A percentile compares a stretch with the other conserved stretches of the same genome.
These are phyloP conservation scores for Drosophila borealis DNA, from an alignment of 2,888 invertebrate genomes.

Conservation along the genomic window DNA sequence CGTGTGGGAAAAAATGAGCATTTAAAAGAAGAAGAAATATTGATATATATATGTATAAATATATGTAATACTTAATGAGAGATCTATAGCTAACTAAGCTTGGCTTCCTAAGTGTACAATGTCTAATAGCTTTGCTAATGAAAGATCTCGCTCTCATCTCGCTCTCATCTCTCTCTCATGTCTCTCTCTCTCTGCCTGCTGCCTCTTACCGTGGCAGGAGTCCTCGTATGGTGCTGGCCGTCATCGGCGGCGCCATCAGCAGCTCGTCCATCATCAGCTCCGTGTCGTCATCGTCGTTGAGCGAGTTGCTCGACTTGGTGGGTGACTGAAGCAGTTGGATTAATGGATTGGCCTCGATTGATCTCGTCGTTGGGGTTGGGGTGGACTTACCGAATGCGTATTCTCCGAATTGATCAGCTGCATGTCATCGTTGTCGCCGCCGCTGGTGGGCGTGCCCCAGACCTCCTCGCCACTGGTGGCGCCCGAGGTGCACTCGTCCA, in stretches of 20 bases:
- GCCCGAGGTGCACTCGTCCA: constrained; percentile 91
- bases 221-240: constrained; percentile 90
- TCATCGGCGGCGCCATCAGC: constrained; percentile 91
- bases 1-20: constrained; percentile 41
- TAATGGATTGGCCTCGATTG: background rate
- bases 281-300: constrained; percentile 91
- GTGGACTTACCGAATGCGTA: constrained; percentile 87
- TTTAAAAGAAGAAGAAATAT: constrained; percentile 45
- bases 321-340: constrained; percentile 86
- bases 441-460: constrained; percentile 95
- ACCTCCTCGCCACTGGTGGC: constrained; percentile 94
- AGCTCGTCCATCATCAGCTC: constrained; percentile 93
- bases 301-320: constrained; percentile 88
- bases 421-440: constrained; percentile 92
- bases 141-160: constrained; percentile 4
- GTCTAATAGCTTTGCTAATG: constrained; percentile 8
- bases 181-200: background rate
- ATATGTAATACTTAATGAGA: constrained; percentile 28
- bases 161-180: background rate
- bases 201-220: constrained; percentile 87
- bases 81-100: constrained; percentile 24
- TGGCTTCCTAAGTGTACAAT: constrained; percentile 1
- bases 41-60: constrained; percentile 23
- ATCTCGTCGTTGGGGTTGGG: too few relatives aligned
- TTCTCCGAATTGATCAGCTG: constrained; percentile 88